Evolutionary conservation across 2,797 vertebrate genomes (phyloP), one percentile per base, ranked within the genome.

Genomic region (Coregonus ussuriensis): DNA sequence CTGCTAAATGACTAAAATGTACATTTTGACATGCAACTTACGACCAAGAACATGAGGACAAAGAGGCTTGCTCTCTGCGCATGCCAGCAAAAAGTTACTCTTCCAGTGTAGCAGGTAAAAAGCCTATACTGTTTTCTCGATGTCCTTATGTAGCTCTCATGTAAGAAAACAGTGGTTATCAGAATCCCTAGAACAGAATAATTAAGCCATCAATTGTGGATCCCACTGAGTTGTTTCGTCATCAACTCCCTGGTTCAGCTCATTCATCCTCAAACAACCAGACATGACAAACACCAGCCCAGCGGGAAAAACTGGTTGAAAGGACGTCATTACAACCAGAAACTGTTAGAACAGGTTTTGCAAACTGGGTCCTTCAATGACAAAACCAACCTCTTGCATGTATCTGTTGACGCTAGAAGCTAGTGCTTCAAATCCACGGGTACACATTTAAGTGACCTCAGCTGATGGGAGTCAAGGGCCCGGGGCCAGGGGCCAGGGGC

Each of bases 401-500:
- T 21, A n/a, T 41, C 37, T 9, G 47, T 29, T 72, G 71, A 33
- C 6, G 41, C 67, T 29, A 16, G 13, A 53, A 53, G 21, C n/a
- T 7, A 54, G 31, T 15, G 56, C 59, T 3, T 37, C 56, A 5
- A 41, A 69, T 56, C 71, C 53, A 33, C 53, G 4, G 29, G 15
- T 41, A 35, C 16, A 18, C 51, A 31, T 7, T 21, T n/a, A 74
- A 63, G 33, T 41, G 72, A 63, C 72, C 53, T 63, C n/a, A 65
- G 72, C 37, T 74, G 72, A 65, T 15, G 59, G n/a, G 35, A 63
- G 72, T 21, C 33, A 47, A 47, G 41, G 41, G 41, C 41, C 41
- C 11, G 41, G 41, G 41, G 41, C 41, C 3, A 33, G 25, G 25
- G 25, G 25, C 25, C 41, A 74, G 21, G 37, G 37, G n/a, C 18